A percentile compares a stretch with the other conserved stretches of the same genome.
These are phyloP conservation scores for Myripristis murdjan DNA, from an alignment of 2,797 vertebrate genomes.

Conservation along the genomic window DNA sequence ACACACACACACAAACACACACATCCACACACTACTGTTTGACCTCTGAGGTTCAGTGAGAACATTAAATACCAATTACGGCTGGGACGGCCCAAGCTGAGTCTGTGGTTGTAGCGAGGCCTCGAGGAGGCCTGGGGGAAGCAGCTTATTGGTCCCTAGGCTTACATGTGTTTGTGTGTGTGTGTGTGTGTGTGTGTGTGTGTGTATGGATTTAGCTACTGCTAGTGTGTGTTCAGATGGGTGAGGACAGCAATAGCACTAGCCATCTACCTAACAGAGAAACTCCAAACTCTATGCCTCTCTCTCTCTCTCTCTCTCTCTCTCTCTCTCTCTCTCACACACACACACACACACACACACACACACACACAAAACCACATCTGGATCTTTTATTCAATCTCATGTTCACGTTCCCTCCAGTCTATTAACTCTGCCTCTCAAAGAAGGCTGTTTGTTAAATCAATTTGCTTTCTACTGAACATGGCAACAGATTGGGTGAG, in stretches of 20 bases:
- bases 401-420: conserved; percentile 19
- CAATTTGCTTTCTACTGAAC: conserved; percentile 31
- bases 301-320: not conserved
- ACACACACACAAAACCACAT: conserved; percentile 47
- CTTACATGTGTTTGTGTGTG: conserved; percentile 50
- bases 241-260: conserved; percentile 46
- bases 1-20: conserved; percentile 52
- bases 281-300: conserved; percentile 6
- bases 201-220: conserved; percentile 9
- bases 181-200: conserved; percentile 31
- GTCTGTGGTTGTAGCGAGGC: conserved; percentile 71
- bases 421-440: conserved; percentile 19
- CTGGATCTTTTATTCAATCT: conserved; percentile 58
- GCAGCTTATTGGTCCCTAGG: conserved; percentile 79
- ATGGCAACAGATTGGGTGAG: conserved; percentile 3
- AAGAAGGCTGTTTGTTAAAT: conserved; percentile 23
- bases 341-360: conserved; percentile 16
- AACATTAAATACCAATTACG: conserved; percentile 85
- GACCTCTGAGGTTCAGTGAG: conserved; percentile 77
- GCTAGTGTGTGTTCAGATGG: conserved; percentile 11
- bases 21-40: conserved; percentile 60
- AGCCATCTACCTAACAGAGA: conserved; percentile 26
- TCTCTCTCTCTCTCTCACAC: not conserved
- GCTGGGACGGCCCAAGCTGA: conserved; percentile 65
- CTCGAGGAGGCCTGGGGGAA: conserved; percentile 78